A percentile compares a stretch with the other conserved stretches of the same genome.
Evolutionary conservation across 2,113 vertebrate species (phyloP).

Genomic region (Jacana jacana): DNA sequence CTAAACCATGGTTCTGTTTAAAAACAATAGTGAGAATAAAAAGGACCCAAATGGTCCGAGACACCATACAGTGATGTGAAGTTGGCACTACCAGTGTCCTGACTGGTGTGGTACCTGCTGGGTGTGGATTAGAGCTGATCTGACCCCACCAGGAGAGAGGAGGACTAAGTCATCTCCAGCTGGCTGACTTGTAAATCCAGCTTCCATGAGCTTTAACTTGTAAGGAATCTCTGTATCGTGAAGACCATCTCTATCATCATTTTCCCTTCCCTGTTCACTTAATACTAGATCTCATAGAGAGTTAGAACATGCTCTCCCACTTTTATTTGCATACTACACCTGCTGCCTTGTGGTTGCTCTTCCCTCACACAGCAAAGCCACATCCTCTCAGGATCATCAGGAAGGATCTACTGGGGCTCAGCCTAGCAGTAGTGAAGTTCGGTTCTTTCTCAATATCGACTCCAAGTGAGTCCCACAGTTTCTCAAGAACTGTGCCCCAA

Average conservation of each 20-base stretch:
- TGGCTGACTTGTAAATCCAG: neutral
- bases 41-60: neutral
- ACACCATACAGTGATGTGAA: neutral
- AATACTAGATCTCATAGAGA: neutral
- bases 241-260: neutral
- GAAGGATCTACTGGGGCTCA: neutral
- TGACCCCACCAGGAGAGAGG: neutral
- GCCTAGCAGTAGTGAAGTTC: neutral
- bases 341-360: neutral
- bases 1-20: conserved; percentile 17
- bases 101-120: neutral
- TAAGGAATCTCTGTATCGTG: neutral
- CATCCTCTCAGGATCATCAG: neutral
- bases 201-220: neutral
- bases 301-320: neutral
- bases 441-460: neutral
- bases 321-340: neutral
- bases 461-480: neutral
- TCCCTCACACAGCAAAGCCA: neutral
- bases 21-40: conserved; percentile 33
- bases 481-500: neutral
- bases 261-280: neutral
- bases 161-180: neutral
- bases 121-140: neutral
- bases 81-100: conserved; percentile 14